Base-by-base conservation (phyloP, 2,113 vertebrate genomes). In the Cyanoderma ruficeps region DNA sequence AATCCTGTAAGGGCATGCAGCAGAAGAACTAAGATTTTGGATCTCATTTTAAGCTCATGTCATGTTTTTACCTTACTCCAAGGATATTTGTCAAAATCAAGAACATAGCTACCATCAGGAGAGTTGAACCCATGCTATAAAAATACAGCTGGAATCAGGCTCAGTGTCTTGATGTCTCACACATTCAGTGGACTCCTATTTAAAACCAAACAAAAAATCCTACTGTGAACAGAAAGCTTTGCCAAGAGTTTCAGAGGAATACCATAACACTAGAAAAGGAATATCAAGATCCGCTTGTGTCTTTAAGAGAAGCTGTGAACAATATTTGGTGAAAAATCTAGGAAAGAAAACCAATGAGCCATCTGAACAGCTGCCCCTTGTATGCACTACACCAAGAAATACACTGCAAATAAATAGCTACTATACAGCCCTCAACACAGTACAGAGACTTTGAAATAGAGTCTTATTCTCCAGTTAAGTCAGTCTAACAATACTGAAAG, bases 271-370 rank as follows among this genome's bases (percentile, higher is more conserved):
- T 6, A 67, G 39, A 37, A 77, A 90, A 74, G 27, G 31, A 17
- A 22, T 42, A 83, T 21, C 22, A 47, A 86, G 52, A 78, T 23
- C 33, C 0, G 0, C 47, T 42, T 1, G 1, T 24, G 11, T 39
- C 35, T 68, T 88, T 67, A 59, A 67, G 8, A 81, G 27, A 2
- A 46, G 6, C 35, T 53, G 13, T 59, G 64, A 83, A 47, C 9
- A 50, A 17, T 70, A 67, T 70, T 92, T 78, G 41, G 9, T 78
- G 24, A 89, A 92, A 69, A 24, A 72, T 8, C 22, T 41, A 33
- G 15, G 31, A 70, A 71, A 59, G 13, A 55, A 75, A 68, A 87
- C 4, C 18, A 42, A 3, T 10, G 20, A 57, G 33, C n/a, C 24
- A 33, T 8, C 23, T 50, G 49, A 91, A 63, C 4, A 63, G 4